Evolutionary conservation across 2,113 vertebrate species (phyloP).

Genomic region (Nerophis ophidion): DNA sequence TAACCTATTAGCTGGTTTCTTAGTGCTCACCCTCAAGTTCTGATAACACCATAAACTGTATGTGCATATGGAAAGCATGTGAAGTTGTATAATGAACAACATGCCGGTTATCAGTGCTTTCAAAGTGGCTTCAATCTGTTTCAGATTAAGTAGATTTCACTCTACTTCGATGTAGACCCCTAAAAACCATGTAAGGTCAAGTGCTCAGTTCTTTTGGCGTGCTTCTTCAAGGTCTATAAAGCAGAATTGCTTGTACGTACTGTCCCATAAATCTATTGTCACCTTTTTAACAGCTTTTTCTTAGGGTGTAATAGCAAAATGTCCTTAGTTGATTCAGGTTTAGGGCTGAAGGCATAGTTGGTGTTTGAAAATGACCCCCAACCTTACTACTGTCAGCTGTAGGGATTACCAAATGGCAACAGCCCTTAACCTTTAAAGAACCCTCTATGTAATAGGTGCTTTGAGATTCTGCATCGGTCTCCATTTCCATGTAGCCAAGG

Average conservation of each 20-base stretch:
- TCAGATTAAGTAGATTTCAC: slow-evolving; percentile 44
- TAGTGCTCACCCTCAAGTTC: background rate
- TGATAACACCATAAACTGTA: background rate
- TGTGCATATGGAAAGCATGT: slow-evolving; percentile 9
- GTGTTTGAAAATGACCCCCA: background rate
- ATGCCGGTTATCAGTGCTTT: slow-evolving; percentile 10
- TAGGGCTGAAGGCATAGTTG: too few relatives aligned
- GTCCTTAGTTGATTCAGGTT: slow-evolving; percentile 17
- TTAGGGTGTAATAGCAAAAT: slow-evolving; percentile 4
- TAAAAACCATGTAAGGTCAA: slow-evolving; percentile 5
- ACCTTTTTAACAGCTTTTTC: slow-evolving; percentile 44
- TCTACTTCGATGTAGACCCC: slow-evolving; percentile 42
- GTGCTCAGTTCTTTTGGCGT: slow-evolving; percentile 15
- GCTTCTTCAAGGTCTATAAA: slow-evolving; percentile 31
- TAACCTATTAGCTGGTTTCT: background rate
- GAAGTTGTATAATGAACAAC: slow-evolving; percentile 14
- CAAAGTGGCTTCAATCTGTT: slow-evolving; percentile 39
- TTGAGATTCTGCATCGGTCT: background rate
- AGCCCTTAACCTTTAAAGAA: background rate
- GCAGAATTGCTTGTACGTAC: slow-evolving; percentile 11
- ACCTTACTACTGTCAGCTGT: background rate
- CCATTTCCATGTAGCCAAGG: too few relatives aligned
- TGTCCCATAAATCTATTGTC: slow-evolving; percentile 26
- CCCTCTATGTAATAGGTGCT: background rate
- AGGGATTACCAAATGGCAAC: background rate